Conservation (phyloP, 2,797 vertebrate genomes). For the Melanogrammus aeglefinus region DNA sequence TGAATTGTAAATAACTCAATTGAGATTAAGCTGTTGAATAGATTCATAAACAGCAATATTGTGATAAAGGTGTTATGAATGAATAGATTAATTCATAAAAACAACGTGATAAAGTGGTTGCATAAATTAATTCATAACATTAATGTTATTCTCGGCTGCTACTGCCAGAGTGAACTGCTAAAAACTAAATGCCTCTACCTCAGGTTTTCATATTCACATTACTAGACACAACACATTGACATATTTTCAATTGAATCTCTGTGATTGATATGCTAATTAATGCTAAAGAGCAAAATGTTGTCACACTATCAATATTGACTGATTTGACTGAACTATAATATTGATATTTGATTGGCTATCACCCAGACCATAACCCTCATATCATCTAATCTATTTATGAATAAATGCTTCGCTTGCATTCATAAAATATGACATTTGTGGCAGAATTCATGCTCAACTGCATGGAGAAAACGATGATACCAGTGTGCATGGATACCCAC, state of each 20-base stretch:
- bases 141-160: no score
- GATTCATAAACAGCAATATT: no score
- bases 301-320: background rate
- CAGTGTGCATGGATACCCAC: background rate
- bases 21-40: no score
- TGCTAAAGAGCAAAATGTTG: background rate
- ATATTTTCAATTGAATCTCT: background rate
- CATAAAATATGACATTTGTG: slow-evolving; percentile 14
- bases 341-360: background rate
- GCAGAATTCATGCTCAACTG: background rate
- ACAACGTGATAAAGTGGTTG: no score
- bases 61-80: no score
- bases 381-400: background rate
- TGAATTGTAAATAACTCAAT: background rate
- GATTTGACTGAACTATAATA: background rate
- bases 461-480: background rate
- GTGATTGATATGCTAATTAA: background rate
- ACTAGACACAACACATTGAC: background rate
- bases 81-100: no score
- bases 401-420: slow-evolving; percentile 9
- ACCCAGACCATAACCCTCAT: background rate
- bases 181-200: background rate
- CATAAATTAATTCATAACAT: no score
- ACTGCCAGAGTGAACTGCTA: no score
- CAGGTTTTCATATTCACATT: background rate